Conservation (phyloP, 2,797 vertebrate genomes). For the Alfaro cultratus region DNA sequence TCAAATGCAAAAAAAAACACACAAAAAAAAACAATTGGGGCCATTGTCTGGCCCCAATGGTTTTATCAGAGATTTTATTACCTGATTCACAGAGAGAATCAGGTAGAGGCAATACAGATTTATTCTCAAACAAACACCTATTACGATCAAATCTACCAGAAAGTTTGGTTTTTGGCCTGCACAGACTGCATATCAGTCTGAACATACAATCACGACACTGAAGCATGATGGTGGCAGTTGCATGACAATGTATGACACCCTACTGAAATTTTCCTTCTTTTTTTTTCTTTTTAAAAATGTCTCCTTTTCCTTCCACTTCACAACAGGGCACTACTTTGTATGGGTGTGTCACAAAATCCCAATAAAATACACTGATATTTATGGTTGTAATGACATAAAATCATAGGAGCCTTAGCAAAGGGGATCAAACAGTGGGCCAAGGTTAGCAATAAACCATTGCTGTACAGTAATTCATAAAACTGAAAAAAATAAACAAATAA, state of each 20-base stretch:
- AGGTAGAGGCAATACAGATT: background rate
- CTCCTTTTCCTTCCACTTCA: background rate
- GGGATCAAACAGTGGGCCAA: background rate
- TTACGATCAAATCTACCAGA: background rate
- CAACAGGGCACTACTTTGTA: background rate
- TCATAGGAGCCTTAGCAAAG: background rate
- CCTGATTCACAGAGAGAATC: too few species aligned
- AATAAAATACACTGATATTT: background rate
- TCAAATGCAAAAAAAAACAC: background rate
- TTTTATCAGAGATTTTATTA: background rate
- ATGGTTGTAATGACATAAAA: background rate
- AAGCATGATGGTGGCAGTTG: background rate
- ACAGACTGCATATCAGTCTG: background rate
- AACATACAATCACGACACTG: background rate
- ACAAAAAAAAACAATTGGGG: too few species aligned
- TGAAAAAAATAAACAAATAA: background rate
- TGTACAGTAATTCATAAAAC: slow-evolving; percentile 9
- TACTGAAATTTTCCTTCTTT: background rate
- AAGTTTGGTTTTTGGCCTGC: background rate
- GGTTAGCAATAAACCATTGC: slow-evolving; percentile 9
- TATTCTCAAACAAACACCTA: background rate
- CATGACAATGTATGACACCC: background rate
- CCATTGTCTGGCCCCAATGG: background rate
- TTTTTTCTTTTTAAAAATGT: background rate
- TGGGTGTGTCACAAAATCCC: background rate